Evolutionary conservation across 2,113 vertebrate species (phyloP).

Genomic region (Percina caprodes): DNA sequence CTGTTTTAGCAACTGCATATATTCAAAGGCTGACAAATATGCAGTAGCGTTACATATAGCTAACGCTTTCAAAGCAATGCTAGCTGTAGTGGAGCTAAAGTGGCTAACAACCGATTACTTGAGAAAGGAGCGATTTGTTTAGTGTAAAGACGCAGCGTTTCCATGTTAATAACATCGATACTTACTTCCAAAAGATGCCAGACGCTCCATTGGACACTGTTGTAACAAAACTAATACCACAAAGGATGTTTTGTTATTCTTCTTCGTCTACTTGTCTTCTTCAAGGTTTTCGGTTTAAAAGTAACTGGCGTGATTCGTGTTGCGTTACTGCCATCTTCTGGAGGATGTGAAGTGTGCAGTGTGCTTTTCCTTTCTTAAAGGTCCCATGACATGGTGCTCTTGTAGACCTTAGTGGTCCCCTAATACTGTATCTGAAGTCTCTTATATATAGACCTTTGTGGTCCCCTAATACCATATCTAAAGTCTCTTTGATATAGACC

Average conservation of each 20-base stretch:
- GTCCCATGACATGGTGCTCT: too few relatives aligned
- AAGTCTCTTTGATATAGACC: too few relatives aligned
- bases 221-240: conserved; percentile 12
- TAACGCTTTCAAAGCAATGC: conserved; percentile 27
- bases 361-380: too few relatives aligned
- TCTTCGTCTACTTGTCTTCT: not conserved
- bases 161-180: conserved; percentile 35
- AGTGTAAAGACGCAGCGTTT: not conserved
- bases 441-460: too few relatives aligned
- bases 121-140: accelerated
- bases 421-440: too few relatives aligned
- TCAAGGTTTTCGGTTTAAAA: not conserved
- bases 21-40: not conserved
- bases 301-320: not conserved
- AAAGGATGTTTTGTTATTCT: not conserved
- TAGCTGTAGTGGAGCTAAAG: conserved; percentile 9
- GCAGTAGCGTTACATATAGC: not conserved
- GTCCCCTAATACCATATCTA: too few relatives aligned
- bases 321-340: conserved; percentile 16
- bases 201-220: conserved; percentile 86
- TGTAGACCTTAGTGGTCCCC: too few relatives aligned
- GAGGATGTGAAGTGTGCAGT: not conserved
- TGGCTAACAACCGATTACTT: not conserved
- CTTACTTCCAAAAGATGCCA: conserved; percentile 94
- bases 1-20: too few relatives aligned